Percentiles rank a stretch among this genome's conserved stretches.
Conservation (phyloP, 2,888 invertebrate species). For the Tridacna crocea region DNA sequence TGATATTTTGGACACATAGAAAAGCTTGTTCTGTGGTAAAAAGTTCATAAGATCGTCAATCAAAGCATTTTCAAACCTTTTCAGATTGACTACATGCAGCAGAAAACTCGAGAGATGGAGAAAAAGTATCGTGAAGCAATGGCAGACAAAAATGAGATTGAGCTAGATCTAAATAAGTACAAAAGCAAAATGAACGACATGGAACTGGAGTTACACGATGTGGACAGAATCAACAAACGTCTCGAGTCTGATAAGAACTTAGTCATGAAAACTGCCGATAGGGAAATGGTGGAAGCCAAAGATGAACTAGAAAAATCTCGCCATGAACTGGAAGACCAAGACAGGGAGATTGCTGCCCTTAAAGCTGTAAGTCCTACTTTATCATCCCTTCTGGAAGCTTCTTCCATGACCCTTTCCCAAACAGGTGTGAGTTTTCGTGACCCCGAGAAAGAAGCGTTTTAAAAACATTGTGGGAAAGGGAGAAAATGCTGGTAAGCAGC, state of each 20-base stretch:
- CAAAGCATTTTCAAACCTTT: constrained; percentile 6
- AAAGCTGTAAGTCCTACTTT: constrained; percentile 79
- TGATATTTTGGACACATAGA: no score
- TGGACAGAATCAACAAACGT: constrained; percentile 79
- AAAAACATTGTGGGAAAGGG: no score
- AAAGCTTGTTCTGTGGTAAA: no score
- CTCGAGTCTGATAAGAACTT: constrained; percentile 80
- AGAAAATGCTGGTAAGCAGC: no score
- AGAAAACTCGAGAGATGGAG: constrained; percentile 82
- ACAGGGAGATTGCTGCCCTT: constrained; percentile 76
- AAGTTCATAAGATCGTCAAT: no score
- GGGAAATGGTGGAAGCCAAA: constrained; percentile 81
- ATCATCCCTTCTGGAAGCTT: no score
- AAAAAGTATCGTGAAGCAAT: constrained; percentile 75
- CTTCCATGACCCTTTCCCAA: not conserved
- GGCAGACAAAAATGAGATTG: constrained; percentile 63
- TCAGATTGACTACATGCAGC: constrained; percentile 83
- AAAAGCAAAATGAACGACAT: constrained; percentile 73
- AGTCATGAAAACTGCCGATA: constrained; percentile 79
- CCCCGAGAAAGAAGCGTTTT: not conserved
- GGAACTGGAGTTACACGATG: constrained; percentile 77
- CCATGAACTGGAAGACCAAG: constrained; percentile 80
- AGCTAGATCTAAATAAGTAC: constrained; percentile 65
- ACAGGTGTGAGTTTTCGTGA: no score
- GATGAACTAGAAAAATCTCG: constrained; percentile 81